Evolutionary conservation across 2,888 invertebrate species (phyloP), one percentile per base, ranked within the genome.

Genomic region (Bhutanitis thaidina): DNA sequence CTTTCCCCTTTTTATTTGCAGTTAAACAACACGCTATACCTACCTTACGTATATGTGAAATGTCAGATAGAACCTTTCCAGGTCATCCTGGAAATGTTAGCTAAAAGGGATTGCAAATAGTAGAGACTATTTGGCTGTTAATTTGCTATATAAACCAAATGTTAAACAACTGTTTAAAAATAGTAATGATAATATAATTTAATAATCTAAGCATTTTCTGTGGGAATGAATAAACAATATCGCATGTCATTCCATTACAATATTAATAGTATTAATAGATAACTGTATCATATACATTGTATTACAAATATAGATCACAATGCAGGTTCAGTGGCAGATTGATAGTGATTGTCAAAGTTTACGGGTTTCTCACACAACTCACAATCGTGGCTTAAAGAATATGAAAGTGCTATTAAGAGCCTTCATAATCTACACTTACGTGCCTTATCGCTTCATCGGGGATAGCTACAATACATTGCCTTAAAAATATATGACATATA

Each of bases 231-330:
- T 7, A 34, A 13, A 27, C 34, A 14, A 12, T 40, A 32, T 47
- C 25, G 34, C 14, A 25, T 32, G 20, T 15, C 39, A 40, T 40
- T n/a, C 15, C 40, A 5, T 34, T 3, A 40, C 10, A 40, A 34
- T 20, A 34, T 40, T 34, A 40, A 27, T 34, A 10, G 5, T 9
- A 5, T n/a, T 4, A 39, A 34, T 40, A 4, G 25, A 39, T 32
- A 25, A 47, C 40, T 47, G 25, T 47, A 40, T 40, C 25, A 7
- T n/a, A 25, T 34, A 13, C 34, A 40, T 47, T 47, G 39, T 40
- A 25, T 40, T 40, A 47, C 47, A 40, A 47, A 47, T 47, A 47
- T 10, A 39, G 47, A 47, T 38, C 30, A 45, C 30, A 41, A 41
- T 37, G 35, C 7, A 35, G 40, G 41, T 15, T 35, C 43, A 37